These are phyloP conservation scores for Acrocephalus kingi DNA, from an alignment of 2,113 vertebrate species.

Conservation along the genomic window DNA sequence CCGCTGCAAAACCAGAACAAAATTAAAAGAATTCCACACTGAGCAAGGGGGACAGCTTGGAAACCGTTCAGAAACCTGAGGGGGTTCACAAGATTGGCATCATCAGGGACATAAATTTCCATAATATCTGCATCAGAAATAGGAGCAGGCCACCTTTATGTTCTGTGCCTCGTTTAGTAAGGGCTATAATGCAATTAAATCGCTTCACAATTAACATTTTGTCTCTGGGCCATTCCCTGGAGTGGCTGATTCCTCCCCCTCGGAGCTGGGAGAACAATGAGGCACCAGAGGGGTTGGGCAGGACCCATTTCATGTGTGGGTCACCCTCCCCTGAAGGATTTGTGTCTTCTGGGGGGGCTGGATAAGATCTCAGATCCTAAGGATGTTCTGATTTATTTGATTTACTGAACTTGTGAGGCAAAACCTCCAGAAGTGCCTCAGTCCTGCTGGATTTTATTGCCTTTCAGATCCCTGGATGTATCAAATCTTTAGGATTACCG, in stretches of 20 bases:
- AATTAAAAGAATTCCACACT: not conserved
- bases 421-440: not conserved
- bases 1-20: constrained; percentile 13
- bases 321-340: not conserved
- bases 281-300: not conserved
- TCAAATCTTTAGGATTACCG: not conserved
- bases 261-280: not conserved
- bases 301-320: not conserved
- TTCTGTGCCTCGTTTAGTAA: constrained; percentile 55
- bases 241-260: not conserved
- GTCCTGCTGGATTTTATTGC: not conserved
- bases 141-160: not conserved
- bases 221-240: constrained; percentile 21
- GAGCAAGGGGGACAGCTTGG: constrained; percentile 20
- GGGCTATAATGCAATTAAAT: constrained; percentile 61
- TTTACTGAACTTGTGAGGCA: not conserved
- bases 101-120: constrained; percentile 69
- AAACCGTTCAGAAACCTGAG: constrained; percentile 59
- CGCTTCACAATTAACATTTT: not conserved
- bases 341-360: rapidly evolving
- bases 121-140: constrained; percentile 63
- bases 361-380: rapidly evolving
- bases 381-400: not conserved
- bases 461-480: not conserved
- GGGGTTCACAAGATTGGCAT: constrained; percentile 45